These are phyloP conservation scores for Drosophila parvula DNA, from an alignment of 1,140 invertebrate genomes.

Conservation along the genomic window DNA sequence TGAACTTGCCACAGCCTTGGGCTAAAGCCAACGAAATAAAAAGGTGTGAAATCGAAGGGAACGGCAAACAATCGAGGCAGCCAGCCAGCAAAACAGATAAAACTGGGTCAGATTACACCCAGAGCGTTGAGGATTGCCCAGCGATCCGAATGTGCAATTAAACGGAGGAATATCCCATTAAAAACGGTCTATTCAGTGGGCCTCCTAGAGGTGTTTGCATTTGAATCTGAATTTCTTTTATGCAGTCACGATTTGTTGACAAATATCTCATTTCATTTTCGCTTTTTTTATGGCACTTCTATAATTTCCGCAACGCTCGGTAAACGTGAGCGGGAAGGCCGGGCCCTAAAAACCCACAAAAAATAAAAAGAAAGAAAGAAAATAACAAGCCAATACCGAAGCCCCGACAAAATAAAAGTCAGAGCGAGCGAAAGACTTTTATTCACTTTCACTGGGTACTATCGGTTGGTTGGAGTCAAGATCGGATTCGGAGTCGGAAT, in stretches of 20 bases:
- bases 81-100: slow-evolving; percentile 22
- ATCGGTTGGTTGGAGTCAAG: slow-evolving; percentile 20
- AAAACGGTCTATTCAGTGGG: slow-evolving; percentile 18
- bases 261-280: slow-evolving; percentile 46
- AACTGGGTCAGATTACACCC: slow-evolving; percentile 70
- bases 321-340: slow-evolving; percentile 45
- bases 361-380: slow-evolving; percentile 1
- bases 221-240: slow-evolving; percentile 47
- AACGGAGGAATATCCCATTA: slow-evolving; percentile 41
- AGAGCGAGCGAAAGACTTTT: slow-evolving; percentile 34
- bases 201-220: slow-evolving; percentile 4
- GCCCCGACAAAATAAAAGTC: slow-evolving; percentile 33
- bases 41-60: slow-evolving; percentile 49
- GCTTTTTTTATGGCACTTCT: slow-evolving; percentile 52
- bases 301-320: slow-evolving; percentile 51
- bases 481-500: slow-evolving; percentile 14
- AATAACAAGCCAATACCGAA: slow-evolving; percentile 39
- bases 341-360: slow-evolving; percentile 23
- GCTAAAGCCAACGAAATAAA: slow-evolving; percentile 17
- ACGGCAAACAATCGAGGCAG: slow-evolving; percentile 15
- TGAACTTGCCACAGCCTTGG: slow-evolving; percentile 53
- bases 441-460: slow-evolving; percentile 65
- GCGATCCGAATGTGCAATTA: slow-evolving; percentile 35
- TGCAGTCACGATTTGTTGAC: slow-evolving; percentile 73
- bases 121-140: slow-evolving; percentile 32